Evolutionary conservation across 2,797 vertebrate species (phyloP).

Genomic region (Sebastes iracundus): DNA sequence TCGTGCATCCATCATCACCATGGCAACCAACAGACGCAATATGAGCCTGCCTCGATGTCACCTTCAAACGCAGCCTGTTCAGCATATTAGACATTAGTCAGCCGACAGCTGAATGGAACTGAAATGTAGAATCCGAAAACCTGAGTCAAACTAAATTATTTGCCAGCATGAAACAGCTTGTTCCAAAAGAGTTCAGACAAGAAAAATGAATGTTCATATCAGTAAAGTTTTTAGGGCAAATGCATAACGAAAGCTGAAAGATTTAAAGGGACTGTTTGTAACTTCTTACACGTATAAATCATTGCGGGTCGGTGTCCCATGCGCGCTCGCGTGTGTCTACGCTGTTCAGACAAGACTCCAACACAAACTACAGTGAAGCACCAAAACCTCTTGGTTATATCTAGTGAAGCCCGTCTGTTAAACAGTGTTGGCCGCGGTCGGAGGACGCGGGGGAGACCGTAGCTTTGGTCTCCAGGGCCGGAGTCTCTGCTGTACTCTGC

Average conservation of each 20-base stretch:
- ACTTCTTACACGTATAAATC: too few species aligned
- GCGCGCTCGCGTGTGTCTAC: too few species aligned
- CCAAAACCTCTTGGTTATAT: too few species aligned
- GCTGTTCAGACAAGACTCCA: too few species aligned
- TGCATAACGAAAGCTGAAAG: background rate
- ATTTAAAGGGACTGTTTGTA: too few species aligned
- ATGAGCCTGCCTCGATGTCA: slow-evolving; percentile 28
- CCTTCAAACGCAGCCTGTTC: slow-evolving; percentile 30
- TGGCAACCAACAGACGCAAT: slow-evolving; percentile 48
- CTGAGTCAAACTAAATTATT: background rate
- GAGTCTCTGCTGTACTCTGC: too few species aligned
- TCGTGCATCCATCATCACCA: slow-evolving; percentile 39
- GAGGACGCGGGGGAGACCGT: too few species aligned
- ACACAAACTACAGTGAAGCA: too few species aligned
- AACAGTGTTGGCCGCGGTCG: too few species aligned
- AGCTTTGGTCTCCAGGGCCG: too few species aligned
- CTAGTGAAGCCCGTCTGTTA: too few species aligned
- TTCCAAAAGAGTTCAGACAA: background rate
- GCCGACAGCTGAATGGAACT: background rate
- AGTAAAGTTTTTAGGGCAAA: background rate
- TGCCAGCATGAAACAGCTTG: background rate
- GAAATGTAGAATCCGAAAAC: background rate
- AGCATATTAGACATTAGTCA: background rate
- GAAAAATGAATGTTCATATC: background rate
- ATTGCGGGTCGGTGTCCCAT: too few species aligned